Base-by-base conservation (phyloP, 2,113 vertebrate species). In the Larimichthys polyactis region DNA sequence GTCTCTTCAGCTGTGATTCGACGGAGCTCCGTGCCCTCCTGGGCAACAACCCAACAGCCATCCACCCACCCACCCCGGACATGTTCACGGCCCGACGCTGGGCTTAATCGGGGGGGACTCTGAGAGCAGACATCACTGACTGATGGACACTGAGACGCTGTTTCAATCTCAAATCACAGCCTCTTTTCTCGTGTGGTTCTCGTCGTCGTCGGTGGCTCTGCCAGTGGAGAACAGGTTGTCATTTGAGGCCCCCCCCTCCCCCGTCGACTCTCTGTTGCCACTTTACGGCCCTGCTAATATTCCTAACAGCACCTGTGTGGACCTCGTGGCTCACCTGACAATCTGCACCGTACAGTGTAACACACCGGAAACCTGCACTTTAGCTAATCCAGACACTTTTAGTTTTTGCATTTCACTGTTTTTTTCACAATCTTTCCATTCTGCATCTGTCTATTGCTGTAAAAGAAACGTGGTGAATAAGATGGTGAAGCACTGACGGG, bases 1-100 rank as follows among this genome's bases (percentile, higher is more conserved):
- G 84, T 88, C 89, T 83, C 74, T 71, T 77, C 87, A 94, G 95
- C 94, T 93, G 94, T 93, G 95, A 94, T 92, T 86, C 15, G 69
- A 63, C 55, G 52, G 79, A 80, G 71, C 52, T 81, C 62, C 27
- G n/a, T 49, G 36, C 11, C 64, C 83, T 27, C 51, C 20, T n/a
- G 17, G 74, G 19, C 32, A 36, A 36, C 27, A 6, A 7, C 8
- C 7, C 7, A n/a, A n/a, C n/a, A n/a, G n/a, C n/a, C n/a, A n/a
- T 22, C 48, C 12, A 4, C 40, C 48, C 3, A 11, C 44, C 11
- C 44, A 46, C 44, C 57, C 24, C 0, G 32, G 71, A 74, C 49
- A 24, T 32, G 44, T 71, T 46, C 4, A 4, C 4, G 4, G 22
- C 51, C 72, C 9, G 15, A 72, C 40, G 20, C 17, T 0, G 54